Conservation (phyloP, 30 jellyfish, hydroid and myxozoan genomes). For the Rhopilema esculentum region DNA sequence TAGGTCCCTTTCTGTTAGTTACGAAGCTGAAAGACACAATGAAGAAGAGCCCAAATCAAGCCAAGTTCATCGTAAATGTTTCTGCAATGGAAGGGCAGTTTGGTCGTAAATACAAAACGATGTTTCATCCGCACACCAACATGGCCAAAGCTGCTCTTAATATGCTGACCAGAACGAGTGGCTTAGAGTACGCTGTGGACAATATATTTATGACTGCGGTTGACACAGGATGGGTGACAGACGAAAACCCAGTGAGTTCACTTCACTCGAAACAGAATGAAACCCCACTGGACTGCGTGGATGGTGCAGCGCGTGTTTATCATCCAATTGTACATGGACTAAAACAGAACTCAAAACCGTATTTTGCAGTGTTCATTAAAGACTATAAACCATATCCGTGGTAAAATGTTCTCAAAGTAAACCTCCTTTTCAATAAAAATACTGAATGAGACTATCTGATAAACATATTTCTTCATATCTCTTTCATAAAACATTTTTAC, state of each 20-base stretch:
- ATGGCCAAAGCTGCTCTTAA: constrained; percentile 77
- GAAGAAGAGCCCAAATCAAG: constrained; percentile 21
- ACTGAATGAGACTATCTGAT: no score
- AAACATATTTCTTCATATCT: no score
- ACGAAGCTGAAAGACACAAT: constrained; percentile 26
- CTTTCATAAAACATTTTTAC: not conserved
- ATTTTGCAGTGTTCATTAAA: constrained; percentile 66
- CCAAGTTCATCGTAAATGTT: constrained; percentile 58
- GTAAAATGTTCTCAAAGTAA: not conserved
- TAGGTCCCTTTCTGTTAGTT: constrained; percentile 55
- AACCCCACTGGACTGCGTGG: constrained; percentile 46
- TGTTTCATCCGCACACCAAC: constrained; percentile 66
- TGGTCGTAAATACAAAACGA: constrained; percentile 2
- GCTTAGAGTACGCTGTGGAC: constrained; percentile 31
- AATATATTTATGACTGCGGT: constrained; percentile 62
- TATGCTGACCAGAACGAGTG: constrained; percentile 74
- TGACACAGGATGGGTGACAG: constrained; percentile 76
- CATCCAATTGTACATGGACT: constrained; percentile 65
- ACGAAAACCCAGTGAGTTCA: constrained; percentile 61
- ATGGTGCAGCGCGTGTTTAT: constrained; percentile 75
- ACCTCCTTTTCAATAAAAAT: not conserved
- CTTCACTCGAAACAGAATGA: constrained; percentile 18
- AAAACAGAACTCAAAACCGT: constrained; percentile 13
- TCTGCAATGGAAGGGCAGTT: constrained; percentile 80
- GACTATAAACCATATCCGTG: constrained; percentile 56